Conservation (phyloP, 2,113 vertebrate genomes). For the Heptranchias perlo region DNA sequence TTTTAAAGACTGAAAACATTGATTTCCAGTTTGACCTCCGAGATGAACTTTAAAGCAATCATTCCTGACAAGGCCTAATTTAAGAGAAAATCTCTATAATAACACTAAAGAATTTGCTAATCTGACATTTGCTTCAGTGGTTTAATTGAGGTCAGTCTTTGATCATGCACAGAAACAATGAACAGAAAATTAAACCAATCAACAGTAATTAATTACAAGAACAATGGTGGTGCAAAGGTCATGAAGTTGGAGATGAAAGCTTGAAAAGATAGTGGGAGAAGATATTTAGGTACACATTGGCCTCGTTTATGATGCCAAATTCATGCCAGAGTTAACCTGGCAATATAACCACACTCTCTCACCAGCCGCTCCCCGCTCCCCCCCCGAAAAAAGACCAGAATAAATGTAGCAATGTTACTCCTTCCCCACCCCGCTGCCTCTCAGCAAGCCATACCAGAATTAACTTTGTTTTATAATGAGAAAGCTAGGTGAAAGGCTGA, state of each 20-base stretch:
- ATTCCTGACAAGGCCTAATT: constrained; percentile 58
- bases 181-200: constrained; percentile 63
- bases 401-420: constrained; percentile 3
- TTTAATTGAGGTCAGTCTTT: constrained; percentile 71
- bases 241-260: background rate
- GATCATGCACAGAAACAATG: constrained; percentile 63
- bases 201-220: constrained; percentile 58
- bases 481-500: background rate
- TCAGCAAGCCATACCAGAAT: background rate
- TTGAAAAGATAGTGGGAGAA: background rate
- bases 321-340: background rate
- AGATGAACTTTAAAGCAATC: constrained; percentile 53
- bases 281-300: background rate
- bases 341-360: too few species aligned
- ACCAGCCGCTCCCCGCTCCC: too few species aligned
- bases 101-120: constrained; percentile 74
- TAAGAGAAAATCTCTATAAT: constrained; percentile 66
- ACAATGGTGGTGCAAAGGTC: constrained; percentile 20
- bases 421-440: background rate
- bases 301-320: background rate
- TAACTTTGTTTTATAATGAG: background rate
- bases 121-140: constrained; percentile 66
- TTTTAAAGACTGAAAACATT: constrained; percentile 33
- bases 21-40: constrained; percentile 49
- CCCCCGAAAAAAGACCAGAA: background rate